phyloP scores from a whole-genome alignment of 1,140 invertebrate genomes.

The Danaus plexippus region DNA sequence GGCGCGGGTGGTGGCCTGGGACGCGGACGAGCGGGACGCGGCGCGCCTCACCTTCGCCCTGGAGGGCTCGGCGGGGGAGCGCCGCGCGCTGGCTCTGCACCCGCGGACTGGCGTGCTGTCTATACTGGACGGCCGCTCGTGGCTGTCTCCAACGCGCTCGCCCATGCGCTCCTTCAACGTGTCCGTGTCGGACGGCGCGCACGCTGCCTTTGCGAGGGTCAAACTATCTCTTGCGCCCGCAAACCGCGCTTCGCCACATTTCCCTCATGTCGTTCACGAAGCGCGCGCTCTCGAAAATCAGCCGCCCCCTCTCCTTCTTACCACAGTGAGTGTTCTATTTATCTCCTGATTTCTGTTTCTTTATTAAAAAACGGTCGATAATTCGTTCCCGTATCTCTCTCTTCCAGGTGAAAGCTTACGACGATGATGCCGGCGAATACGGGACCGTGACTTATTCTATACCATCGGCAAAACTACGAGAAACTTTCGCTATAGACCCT shows the following conservation, averaged over 20 bases:
- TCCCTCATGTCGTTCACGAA: conserved; percentile 82
- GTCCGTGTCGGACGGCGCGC: conserved; percentile 92
- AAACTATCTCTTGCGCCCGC: conserved; percentile 86
- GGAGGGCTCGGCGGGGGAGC: conserved; percentile 84
- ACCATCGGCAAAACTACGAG: conserved; percentile 81
- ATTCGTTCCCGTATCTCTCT: too few species aligned
- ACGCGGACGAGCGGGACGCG: conserved; percentile 86
- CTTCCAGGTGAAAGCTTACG: conserved; percentile 79
- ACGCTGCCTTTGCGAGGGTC: conserved; percentile 86
- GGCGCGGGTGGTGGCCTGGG: conserved; percentile 88
- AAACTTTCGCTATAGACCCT: conserved; percentile 85
- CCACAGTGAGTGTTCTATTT: conserved; percentile 57
- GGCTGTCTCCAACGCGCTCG: conserved; percentile 20
- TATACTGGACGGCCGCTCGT: conserved; percentile 73
- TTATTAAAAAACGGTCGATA: too few species aligned
- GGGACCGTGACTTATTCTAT: conserved; percentile 86
- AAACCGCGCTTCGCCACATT: conserved; percentile 85
- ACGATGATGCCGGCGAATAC: conserved; percentile 87
- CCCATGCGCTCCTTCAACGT: conserved; percentile 77
- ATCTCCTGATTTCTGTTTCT: background rate
- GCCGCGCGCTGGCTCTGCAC: conserved; percentile 86
- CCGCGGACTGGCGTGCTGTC: conserved; percentile 73
- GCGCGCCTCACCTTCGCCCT: conserved; percentile 85
- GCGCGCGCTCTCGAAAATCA: conserved; percentile 86
- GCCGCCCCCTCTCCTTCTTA: conserved; percentile 80